Evolutionary conservation across 2,888 invertebrate species (phyloP).

Genomic region (Lithophane leautieri): DNA sequence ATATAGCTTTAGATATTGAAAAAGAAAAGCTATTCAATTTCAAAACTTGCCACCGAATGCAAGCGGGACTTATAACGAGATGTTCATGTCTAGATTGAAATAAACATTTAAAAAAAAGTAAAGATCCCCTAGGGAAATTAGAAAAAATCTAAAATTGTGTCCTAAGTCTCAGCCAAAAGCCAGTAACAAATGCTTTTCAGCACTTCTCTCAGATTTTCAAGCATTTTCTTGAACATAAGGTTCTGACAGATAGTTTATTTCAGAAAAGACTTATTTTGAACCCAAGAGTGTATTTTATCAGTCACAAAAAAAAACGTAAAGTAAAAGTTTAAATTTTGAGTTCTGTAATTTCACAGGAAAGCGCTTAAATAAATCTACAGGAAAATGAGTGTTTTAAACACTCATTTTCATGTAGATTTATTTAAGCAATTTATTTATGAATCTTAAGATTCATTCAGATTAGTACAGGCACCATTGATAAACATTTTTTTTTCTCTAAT

Average conservation of each 20-base stretch:
- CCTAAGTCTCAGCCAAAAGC: constrained; percentile 17
- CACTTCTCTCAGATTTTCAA: constrained; percentile 9
- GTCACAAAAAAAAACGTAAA: not conserved
- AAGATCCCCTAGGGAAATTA: constrained; percentile 44
- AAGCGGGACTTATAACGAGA: constrained; percentile 3
- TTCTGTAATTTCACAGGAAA: not conserved
- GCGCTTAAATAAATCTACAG: not conserved
- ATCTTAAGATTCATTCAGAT: not conserved
- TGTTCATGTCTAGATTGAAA: constrained; percentile 40
- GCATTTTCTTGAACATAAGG: not conserved
- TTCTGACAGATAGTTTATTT: constrained; percentile 11
- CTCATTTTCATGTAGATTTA: too few relatives aligned
- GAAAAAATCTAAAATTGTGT: constrained; percentile 28
- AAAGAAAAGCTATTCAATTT: not conserved
- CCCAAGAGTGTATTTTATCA: not conserved
- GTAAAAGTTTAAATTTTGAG: not conserved
- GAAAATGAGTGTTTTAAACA: not conserved
- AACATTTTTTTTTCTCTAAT: too few relatives aligned
- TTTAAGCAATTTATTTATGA: too few relatives aligned
- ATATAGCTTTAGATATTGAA: not conserved
- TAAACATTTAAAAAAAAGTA: constrained; percentile 36
- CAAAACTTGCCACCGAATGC: constrained; percentile 6
- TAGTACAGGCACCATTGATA: not conserved
- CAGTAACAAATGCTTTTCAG: constrained; percentile 24
- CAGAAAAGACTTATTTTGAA: not conserved